Evolutionary conservation across 92 coral and sea anemone species (phyloP).

Genomic region (Phenganax marumi): DNA sequence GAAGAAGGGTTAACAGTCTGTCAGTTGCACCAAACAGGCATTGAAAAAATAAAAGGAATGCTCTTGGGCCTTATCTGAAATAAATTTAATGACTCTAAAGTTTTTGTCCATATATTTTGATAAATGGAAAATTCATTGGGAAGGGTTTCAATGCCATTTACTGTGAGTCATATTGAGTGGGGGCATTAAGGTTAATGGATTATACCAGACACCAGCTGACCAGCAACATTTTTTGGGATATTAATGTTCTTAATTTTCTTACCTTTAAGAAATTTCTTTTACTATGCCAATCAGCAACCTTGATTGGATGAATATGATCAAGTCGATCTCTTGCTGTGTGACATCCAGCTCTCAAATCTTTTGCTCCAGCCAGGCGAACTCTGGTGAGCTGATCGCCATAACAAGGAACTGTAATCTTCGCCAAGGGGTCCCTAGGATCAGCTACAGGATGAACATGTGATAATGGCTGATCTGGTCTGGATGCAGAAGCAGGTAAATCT

Average conservation of each 20-base stretch:
- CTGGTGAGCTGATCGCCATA: slow-evolving; percentile 68
- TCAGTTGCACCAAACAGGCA: no score
- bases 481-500: background rate
- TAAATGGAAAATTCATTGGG: no score
- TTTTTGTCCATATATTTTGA: no score
- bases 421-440: background rate
- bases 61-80: background rate
- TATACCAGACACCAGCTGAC: background rate
- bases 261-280: slow-evolving; percentile 12
- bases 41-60: background rate
- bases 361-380: slow-evolving; percentile 49
- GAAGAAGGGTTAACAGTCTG: no score
- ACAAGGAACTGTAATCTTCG: background rate
- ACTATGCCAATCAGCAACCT: slow-evolving; percentile 18
- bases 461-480: background rate
- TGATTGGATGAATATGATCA: slow-evolving; percentile 13
- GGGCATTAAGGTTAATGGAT: background rate
- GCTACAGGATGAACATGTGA: background rate
- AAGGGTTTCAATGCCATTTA: background rate
- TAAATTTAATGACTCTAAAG: no score
- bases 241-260: background rate
- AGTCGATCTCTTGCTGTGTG: slow-evolving; percentile 22
- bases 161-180: slow-evolving; percentile 25
- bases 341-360: background rate
- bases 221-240: background rate